Conservation (phyloP, 2,113 vertebrate genomes). For the Tupaia tana region DNA sequence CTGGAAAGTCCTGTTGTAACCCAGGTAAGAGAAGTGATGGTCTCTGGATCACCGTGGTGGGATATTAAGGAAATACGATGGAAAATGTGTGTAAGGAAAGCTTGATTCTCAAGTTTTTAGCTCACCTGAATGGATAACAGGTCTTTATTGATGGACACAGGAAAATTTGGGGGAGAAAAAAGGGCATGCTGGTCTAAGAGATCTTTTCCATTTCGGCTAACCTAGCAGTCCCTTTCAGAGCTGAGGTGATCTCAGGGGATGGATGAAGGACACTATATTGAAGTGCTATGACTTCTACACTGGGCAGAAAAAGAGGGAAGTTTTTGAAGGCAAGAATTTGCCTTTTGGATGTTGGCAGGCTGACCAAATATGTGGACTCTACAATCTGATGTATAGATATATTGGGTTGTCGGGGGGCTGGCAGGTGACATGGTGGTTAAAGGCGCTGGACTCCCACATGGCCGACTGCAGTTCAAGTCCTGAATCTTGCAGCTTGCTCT, state of each 20-base stretch:
- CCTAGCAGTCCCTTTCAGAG: constrained; percentile 18
- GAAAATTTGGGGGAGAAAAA: not conserved
- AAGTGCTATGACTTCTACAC: not conserved
- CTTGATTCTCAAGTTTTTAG: not conserved
- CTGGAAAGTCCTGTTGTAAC: not conserved
- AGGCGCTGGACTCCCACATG: no score
- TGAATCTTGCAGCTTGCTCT: no score
- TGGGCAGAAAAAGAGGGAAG: not conserved
- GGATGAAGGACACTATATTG: not conserved
- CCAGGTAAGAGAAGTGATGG: not conserved
- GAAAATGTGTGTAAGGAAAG: not conserved
- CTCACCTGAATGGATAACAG: not conserved
- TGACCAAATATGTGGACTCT: not conserved
- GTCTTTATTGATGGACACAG: not conserved
- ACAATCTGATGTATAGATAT: not conserved
- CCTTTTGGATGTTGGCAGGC: not conserved
- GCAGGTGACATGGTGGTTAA: no score
- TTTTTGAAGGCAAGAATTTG: not conserved
- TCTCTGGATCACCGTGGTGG: not conserved
- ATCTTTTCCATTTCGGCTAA: not conserved
- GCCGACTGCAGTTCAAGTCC: no score
- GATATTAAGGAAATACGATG: not conserved
- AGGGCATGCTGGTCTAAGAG: not conserved
- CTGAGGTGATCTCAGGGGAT: not conserved
- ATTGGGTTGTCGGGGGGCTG: no score